Evolutionary conservation across 1,140 invertebrate species (phyloP).

Genomic region (Sycobia sp.): DNA sequence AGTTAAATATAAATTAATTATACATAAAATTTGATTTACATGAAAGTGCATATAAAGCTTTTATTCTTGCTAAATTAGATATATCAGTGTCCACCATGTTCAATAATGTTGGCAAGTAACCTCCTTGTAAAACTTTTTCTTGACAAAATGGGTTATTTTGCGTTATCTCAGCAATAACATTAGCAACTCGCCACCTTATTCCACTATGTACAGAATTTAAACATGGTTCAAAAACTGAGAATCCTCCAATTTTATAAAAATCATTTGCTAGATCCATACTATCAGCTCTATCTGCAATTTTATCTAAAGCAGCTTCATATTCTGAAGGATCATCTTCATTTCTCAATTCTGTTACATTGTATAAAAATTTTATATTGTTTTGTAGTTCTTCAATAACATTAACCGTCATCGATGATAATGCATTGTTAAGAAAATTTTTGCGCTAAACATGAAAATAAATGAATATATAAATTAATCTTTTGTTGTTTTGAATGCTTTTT

Average conservation of each 20-base stretch:
- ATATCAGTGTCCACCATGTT: slow-evolving; percentile 68
- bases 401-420: slow-evolving; percentile 69
- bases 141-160: slow-evolving; percentile 84
- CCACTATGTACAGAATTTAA: slow-evolving; percentile 67
- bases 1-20: slow-evolving; percentile 1
- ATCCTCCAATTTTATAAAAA: slow-evolving; percentile 82
- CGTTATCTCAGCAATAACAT: slow-evolving; percentile 72
- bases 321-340: slow-evolving; percentile 63
- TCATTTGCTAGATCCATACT: slow-evolving; percentile 78
- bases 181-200: slow-evolving; percentile 68
- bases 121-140: slow-evolving; percentile 66
- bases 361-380: slow-evolving; percentile 66
- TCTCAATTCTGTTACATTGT: slow-evolving; percentile 59
- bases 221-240: slow-evolving; percentile 70
- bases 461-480: too few species aligned
- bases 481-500: neutral
- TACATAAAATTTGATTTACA: slow-evolving; percentile 57
- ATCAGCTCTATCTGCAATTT: slow-evolving; percentile 69
- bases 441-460: slow-evolving; percentile 61
- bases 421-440: slow-evolving; percentile 71
- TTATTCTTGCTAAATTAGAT: slow-evolving; percentile 65
- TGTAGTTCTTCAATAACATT: slow-evolving; percentile 70
- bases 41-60: slow-evolving; percentile 77
- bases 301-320: slow-evolving; percentile 66
- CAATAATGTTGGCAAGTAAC: slow-evolving; percentile 69